phyloP scores from a whole-genome alignment of 2,888 invertebrate genomes.

The Mimumesa dahlbomi region DNA sequence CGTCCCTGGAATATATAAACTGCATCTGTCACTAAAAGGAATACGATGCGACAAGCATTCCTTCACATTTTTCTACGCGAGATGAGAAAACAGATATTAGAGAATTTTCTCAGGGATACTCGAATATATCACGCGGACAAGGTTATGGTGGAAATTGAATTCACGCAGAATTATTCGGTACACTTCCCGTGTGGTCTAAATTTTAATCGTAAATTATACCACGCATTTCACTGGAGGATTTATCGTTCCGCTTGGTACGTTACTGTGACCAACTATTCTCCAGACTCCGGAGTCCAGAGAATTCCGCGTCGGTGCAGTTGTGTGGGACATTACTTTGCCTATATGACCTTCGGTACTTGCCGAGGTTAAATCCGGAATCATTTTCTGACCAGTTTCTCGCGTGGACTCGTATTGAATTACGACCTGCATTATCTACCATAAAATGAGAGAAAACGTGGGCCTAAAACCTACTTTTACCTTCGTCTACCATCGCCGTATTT shows the following conservation, averaged over 20 bases:
- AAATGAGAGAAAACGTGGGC: neutral
- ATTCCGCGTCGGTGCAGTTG: slow-evolving; percentile 29
- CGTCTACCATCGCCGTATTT: too few species aligned
- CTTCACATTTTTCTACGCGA: too few species aligned
- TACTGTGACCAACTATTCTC: slow-evolving; percentile 40
- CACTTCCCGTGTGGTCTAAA: too few species aligned
- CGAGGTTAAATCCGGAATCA: slow-evolving; percentile 35
- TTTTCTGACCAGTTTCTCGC: slow-evolving; percentile 21
- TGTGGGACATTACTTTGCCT: slow-evolving; percentile 41
- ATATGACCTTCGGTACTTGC: slow-evolving; percentile 26
- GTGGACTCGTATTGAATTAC: slow-evolving; percentile 24
- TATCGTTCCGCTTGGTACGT: slow-evolving; percentile 42
- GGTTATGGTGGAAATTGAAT: too few species aligned
- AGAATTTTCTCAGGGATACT: too few species aligned
- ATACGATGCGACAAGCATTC: too few species aligned
- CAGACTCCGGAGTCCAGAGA: too few species aligned
- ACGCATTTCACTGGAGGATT: slow-evolving; percentile 33
- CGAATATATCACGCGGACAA: too few species aligned
- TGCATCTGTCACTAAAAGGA: too few species aligned
- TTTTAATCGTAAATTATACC: slow-evolving; percentile 40
- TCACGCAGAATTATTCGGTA: too few species aligned
- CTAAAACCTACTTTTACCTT: neutral
- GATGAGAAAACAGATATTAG: too few species aligned
- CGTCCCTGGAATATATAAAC: too few species aligned
- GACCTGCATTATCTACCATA: slow-evolving; percentile 29